phyloP scores from a whole-genome alignment of 2,888 invertebrate genomes.

The Cheilosia vulpina region DNA sequence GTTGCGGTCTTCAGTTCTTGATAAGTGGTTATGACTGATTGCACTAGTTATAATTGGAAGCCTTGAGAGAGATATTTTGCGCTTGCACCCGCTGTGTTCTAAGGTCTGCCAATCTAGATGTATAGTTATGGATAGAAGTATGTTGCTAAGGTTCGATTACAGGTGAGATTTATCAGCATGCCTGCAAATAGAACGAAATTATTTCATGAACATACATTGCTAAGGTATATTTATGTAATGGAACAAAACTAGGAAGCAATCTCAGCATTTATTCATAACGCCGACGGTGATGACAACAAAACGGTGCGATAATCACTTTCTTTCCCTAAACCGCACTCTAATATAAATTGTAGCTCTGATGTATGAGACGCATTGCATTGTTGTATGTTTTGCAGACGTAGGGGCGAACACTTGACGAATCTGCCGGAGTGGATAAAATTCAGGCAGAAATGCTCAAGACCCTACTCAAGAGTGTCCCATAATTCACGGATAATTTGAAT shows the following conservation, averaged over 20 bases:
- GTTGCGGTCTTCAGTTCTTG: slow-evolving; percentile 65
- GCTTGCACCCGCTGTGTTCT: slow-evolving; percentile 44
- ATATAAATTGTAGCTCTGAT: too few relatives aligned
- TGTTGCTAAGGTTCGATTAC: slow-evolving; percentile 48
- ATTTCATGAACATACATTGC: too few relatives aligned
- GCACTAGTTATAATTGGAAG: slow-evolving; percentile 71
- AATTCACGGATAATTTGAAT: too few relatives aligned
- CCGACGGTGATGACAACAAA: too few relatives aligned
- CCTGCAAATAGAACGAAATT: slow-evolving; percentile 40
- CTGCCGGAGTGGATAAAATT: too few relatives aligned
- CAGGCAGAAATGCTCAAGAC: too few relatives aligned
- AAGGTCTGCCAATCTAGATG: slow-evolving; percentile 64
- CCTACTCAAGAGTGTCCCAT: too few relatives aligned
- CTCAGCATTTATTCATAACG: background rate
- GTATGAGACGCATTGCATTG: too few relatives aligned
- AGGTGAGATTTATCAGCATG: slow-evolving; percentile 70
- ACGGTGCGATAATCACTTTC: too few relatives aligned
- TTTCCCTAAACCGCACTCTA: too few relatives aligned
- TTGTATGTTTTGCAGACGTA: too few relatives aligned
- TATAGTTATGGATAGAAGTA: slow-evolving; percentile 53
- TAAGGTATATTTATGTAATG: background rate
- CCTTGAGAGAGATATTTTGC: slow-evolving; percentile 40
- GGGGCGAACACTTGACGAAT: too few relatives aligned
- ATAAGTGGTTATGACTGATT: slow-evolving; percentile 68
- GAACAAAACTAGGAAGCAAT: background rate